Percentiles rank a stretch among this genome's conserved stretches.
These are phyloP conservation scores for Aphidius ervi DNA, from an alignment of 1,140 invertebrate genomes.

Conservation along the genomic window DNA sequence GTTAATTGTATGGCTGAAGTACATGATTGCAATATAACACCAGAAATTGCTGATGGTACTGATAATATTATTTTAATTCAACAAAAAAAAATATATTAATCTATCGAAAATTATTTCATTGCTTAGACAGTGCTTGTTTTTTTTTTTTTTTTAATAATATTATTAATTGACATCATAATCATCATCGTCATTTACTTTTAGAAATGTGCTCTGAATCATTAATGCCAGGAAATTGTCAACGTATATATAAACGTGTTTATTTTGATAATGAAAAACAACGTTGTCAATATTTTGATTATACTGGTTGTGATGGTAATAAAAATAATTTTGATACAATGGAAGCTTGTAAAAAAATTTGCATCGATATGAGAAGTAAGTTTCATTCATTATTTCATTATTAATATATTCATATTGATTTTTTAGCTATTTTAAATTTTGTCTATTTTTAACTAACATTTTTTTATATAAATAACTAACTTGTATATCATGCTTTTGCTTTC, in stretches of 20 bases:
- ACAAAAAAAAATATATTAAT: constrained; percentile 1
- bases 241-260: constrained; percentile 64
- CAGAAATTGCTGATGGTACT: constrained; percentile 49
- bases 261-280: constrained; percentile 63
- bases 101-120: background rate
- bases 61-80: background rate
- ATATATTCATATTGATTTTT: background rate
- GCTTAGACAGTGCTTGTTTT: background rate
- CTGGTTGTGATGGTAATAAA: constrained; percentile 70
- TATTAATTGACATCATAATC: constrained; percentile 1
- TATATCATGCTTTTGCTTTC: constrained; percentile 1
- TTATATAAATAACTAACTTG: constrained; percentile 3
- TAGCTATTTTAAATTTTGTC: background rate
- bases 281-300: constrained; percentile 71
- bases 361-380: constrained; percentile 42
- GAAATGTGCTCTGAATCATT: constrained; percentile 59
- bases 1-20: constrained; percentile 51
- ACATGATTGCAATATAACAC: constrained; percentile 52
- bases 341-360: constrained; percentile 58
- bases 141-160: background rate
- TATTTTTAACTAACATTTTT: constrained; percentile 3
- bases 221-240: constrained; percentile 48
- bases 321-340: constrained; percentile 66
- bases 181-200: constrained; percentile 30
- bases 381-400: background rate